Base-by-base conservation (phyloP, 2,797 vertebrate species). In the Chloroceryle amazona region DNA sequence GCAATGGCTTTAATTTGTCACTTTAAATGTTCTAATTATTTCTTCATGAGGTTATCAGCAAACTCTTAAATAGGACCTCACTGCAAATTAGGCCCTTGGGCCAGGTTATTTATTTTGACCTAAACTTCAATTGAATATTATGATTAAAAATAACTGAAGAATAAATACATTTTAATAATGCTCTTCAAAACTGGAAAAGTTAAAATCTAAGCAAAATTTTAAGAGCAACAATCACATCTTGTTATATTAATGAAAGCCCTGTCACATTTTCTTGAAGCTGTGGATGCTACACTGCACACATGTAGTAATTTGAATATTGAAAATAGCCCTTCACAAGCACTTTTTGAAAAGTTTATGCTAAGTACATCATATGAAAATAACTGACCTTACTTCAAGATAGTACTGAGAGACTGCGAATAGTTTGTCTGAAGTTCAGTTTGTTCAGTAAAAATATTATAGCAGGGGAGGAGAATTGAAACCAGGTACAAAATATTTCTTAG, bases 11-110 rank as follows among this genome's bases (percentile, higher is more conserved):
- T 94, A 96, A 96, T 97, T 98, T 97, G 81, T 94, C 79, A 88
- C 90, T 97, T 97, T 92, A 97, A 97, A 96, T 97, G 90, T 97
- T 96, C 81, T 91, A 96, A 97, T 96, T 94, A 96, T 97, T 98
- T 98, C 96, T 94, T 97, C 81, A n/a, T 97, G 89, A 95, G 90
- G 86, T 96, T 96, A 95, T 97, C 86, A 95, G 89, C 93, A 96
- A 86, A 90, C 94, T 97, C 61, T 94, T 95, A 95, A 97, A 92
- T 81, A 89, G 67, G 86, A 89, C 84, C 89, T 96, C 80, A 65
- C 31, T 95, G 75, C 68, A 96, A 96, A 97, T 97, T 94, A 97
- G 67, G 72, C 95, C 93, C 91, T 73, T 91, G 75, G 96, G 95
- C 90, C 88, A 79, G 74, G 87, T 94, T 97, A 95, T 95, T 98